Evolutionary conservation across 2,113 vertebrate species (phyloP).

Genomic region (Microtus pennsylvanicus): DNA sequence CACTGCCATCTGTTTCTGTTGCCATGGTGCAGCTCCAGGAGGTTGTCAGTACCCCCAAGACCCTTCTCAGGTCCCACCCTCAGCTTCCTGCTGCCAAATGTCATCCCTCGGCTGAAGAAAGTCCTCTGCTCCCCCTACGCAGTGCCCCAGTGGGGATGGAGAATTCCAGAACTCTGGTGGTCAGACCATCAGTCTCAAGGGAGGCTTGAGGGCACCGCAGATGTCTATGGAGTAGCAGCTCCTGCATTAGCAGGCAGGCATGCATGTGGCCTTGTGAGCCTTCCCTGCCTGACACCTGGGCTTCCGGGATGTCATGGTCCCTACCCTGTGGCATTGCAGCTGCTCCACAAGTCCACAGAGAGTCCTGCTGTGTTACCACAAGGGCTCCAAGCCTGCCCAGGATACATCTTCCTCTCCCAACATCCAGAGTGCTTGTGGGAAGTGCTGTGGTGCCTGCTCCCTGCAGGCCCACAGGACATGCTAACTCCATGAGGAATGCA

Average conservation of each 20-base stretch:
- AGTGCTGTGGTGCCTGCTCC: background rate
- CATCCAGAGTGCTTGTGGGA: background rate
- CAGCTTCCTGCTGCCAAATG: background rate
- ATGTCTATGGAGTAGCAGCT: too few relatives aligned
- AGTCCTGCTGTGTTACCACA: background rate
- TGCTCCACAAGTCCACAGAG: background rate
- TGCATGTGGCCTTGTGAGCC: rapidly evolving
- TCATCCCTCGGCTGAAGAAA: background rate
- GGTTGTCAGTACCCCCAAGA: background rate
- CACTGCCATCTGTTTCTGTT: background rate
- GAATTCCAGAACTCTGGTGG: background rate
- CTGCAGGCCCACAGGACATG: background rate
- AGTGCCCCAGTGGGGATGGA: background rate
- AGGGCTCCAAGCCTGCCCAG: background rate
- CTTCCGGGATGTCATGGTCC: background rate
- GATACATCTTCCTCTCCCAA: background rate
- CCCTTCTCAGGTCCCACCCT: background rate
- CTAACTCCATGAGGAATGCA: rapidly evolving
- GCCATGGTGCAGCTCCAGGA: background rate
- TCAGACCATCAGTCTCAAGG: background rate
- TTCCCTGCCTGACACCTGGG: background rate
- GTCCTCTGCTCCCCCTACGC: too few relatives aligned
- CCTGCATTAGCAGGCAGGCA: background rate
- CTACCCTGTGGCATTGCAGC: background rate
- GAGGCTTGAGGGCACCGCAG: background rate